phyloP scores from a whole-genome alignment of 1,140 invertebrate genomes.

The Zophobas morio region DNA sequence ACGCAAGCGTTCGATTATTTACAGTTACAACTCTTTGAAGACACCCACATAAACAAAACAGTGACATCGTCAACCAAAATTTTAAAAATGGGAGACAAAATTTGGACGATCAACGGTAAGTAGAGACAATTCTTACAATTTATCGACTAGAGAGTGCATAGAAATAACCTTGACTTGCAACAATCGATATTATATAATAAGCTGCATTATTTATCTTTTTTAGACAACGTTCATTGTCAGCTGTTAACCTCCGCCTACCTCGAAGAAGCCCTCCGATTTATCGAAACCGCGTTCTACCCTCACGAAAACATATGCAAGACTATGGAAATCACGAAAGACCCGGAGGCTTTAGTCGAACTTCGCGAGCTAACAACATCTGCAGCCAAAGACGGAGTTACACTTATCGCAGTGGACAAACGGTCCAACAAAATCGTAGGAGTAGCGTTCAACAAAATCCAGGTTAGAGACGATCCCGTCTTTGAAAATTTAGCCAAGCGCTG shows the following conservation, averaged over 20 bases:
- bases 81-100: too few relatives aligned
- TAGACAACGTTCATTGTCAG: background rate
- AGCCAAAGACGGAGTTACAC: conserved; percentile 74
- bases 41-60: too few relatives aligned
- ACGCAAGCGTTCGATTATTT: too few relatives aligned
- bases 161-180: too few relatives aligned
- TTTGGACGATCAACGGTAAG: too few relatives aligned
- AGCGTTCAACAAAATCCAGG: conserved; percentile 75
- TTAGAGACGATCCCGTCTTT: conserved; percentile 68
- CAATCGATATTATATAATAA: too few relatives aligned
- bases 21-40: too few relatives aligned
- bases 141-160: too few relatives aligned
- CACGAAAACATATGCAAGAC: conserved; percentile 72
- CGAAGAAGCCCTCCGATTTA: conserved; percentile 63
- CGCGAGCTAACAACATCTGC: conserved; percentile 71
- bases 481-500: background rate
- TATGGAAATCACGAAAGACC: conserved; percentile 70
- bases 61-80: too few relatives aligned
- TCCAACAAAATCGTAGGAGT: conserved; percentile 71
- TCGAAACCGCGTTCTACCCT: conserved; percentile 72
- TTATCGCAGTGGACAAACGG: conserved; percentile 71
- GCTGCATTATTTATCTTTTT: background rate
- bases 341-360: conserved; percentile 71
- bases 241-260: conserved; percentile 42
- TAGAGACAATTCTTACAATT: too few relatives aligned